Conservation (phyloP, 2,113 vertebrate species). For the Psophia crepitans region DNA sequence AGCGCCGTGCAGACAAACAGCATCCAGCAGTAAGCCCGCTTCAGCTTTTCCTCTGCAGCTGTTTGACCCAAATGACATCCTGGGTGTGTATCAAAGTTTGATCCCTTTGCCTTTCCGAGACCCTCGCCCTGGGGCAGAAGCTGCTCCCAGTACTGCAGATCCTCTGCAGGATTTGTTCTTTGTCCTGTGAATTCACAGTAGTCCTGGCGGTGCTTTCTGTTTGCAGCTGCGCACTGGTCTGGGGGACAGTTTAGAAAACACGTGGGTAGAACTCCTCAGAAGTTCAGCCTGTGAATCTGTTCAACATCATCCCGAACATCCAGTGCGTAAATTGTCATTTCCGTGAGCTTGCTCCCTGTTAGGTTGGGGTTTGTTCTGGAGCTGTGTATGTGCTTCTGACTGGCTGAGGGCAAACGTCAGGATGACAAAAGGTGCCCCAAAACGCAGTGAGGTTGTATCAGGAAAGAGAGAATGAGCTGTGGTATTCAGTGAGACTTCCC, state of each 20-base stretch:
- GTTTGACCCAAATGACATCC: not conserved
- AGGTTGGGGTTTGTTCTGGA: not conserved
- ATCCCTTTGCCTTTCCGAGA: not conserved
- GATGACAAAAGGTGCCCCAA: not conserved
- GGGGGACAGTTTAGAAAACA: not conserved
- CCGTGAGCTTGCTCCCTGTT: not conserved
- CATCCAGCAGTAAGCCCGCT: not conserved
- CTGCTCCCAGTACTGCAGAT: not conserved
- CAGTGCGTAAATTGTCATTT: not conserved
- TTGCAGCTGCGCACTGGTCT: not conserved
- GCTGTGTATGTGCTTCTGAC: not conserved
- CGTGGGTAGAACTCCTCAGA: not conserved
- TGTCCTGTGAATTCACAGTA: not conserved
- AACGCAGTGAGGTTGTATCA: fast-evolving
- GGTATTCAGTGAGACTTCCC: not conserved
- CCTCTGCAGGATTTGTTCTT: not conserved
- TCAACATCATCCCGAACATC: not conserved
- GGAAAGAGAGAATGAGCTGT: not conserved
- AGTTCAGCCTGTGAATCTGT: not conserved
- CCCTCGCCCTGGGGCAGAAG: not conserved
- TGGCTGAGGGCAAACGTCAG: not conserved
- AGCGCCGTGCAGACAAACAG: not conserved
- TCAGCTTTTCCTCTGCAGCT: not conserved
- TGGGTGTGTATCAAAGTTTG: fast-evolving
- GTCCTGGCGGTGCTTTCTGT: not conserved